A percentile compares a stretch with the other conserved stretches of the same genome.
phyloP scores from a whole-genome alignment of 2,797 vertebrate genomes.

The Telmatherina bonti region DNA sequence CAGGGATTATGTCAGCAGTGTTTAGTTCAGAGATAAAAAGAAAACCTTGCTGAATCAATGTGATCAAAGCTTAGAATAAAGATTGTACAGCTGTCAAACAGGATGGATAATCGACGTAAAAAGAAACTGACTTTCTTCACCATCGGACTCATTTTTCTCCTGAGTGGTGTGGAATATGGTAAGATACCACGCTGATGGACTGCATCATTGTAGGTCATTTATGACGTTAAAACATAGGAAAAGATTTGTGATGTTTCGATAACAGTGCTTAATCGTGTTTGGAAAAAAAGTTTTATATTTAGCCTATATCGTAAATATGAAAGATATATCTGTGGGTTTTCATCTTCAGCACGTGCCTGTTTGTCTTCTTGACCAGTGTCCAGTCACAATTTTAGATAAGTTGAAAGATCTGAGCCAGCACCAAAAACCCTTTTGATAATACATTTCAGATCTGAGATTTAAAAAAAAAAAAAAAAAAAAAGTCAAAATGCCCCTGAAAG shows the following conservation, averaged over 20 bases:
- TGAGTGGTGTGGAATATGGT: slow-evolving; percentile 90
- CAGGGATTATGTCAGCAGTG: neutral
- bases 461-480: neutral
- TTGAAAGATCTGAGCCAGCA: neutral
- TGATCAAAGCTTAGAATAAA: neutral
- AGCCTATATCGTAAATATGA: too few species aligned
- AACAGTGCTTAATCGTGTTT: too few species aligned
- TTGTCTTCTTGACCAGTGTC: too few species aligned
- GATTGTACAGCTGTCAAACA: neutral
- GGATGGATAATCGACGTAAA: slow-evolving; percentile 80
- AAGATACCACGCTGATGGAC: slow-evolving; percentile 25
- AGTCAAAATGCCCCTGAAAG: too few species aligned
- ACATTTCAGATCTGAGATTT: neutral
- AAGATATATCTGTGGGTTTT: too few species aligned
- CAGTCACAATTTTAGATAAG: neutral
- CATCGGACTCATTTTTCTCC: slow-evolving; percentile 86
- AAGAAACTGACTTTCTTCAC: slow-evolving; percentile 82
- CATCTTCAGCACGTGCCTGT: too few species aligned
- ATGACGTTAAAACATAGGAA: neutral
- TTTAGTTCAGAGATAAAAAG: neutral
- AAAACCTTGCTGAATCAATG: neutral
- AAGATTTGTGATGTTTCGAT: too few species aligned
- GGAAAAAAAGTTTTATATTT: too few species aligned
- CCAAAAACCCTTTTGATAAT: neutral
- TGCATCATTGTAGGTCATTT: neutral